phyloP scores from a whole-genome alignment of 2,888 invertebrate species.

The Auanema freiburgensis region DNA sequence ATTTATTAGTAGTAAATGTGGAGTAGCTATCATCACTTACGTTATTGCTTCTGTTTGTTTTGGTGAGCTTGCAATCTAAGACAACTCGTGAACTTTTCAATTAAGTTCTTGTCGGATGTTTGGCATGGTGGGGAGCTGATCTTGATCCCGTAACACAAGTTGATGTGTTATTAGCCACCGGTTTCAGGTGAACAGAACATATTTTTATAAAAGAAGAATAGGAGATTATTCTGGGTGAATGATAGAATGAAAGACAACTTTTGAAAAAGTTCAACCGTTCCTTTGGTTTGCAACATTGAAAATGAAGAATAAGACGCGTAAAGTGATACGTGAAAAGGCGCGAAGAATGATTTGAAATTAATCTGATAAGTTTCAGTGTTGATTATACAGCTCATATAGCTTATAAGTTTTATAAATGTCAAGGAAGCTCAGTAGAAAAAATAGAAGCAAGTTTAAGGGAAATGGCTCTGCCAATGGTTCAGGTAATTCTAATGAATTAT shows the following conservation, averaged over 20 bases:
- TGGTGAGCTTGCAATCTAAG: slow-evolving; percentile 32
- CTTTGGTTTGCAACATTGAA: too few relatives aligned
- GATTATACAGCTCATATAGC: slow-evolving; percentile 61
- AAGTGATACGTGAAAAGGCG: too few relatives aligned
- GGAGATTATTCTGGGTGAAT: too few relatives aligned
- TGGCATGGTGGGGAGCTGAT: slow-evolving; percentile 62
- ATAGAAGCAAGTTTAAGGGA: slow-evolving; percentile 52
- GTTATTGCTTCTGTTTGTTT: slow-evolving; percentile 60
- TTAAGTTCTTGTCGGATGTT: slow-evolving; percentile 58
- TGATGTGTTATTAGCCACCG: slow-evolving; percentile 61
- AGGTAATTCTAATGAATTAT: slow-evolving; percentile 23
- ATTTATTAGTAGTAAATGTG: slow-evolving; percentile 54
- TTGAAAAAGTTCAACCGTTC: too few relatives aligned
- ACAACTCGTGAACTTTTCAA: neutral
- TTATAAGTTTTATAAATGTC: slow-evolving; percentile 56
- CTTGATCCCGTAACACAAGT: slow-evolving; percentile 61
- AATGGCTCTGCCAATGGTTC: slow-evolving; percentile 58
- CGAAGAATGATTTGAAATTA: too few relatives aligned
- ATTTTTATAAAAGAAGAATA: neutral
- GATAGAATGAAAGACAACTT: too few relatives aligned
- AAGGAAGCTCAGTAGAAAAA: slow-evolving; percentile 43
- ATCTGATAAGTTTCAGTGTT: slow-evolving; percentile 24
- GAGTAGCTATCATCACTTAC: slow-evolving; percentile 53
- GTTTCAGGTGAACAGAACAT: slow-evolving; percentile 39
- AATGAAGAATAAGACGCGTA: too few relatives aligned